A percentile compares a stretch with the other conserved stretches of the same genome.
Conservation (phyloP, 2,797 vertebrate species). For the Hoplostethus atlanticus region DNA sequence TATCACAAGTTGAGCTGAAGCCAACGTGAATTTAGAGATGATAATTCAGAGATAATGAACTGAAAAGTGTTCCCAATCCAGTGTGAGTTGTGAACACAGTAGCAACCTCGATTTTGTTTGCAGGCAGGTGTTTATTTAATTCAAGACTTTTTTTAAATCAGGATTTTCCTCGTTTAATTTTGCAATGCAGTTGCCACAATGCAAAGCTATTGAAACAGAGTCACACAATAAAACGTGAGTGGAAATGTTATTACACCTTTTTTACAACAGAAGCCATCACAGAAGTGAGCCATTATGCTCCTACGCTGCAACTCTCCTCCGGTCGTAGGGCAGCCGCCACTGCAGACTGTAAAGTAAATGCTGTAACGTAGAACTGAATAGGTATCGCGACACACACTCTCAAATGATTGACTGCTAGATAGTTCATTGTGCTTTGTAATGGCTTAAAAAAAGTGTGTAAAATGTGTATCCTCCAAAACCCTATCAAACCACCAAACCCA, state of each 20-base stretch:
- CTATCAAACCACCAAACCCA: too few relatives aligned
- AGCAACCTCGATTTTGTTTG: slow-evolving; percentile 50
- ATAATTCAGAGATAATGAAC: slow-evolving; percentile 61
- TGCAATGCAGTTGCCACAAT: slow-evolving; percentile 63
- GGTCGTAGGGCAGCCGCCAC: slow-evolving; percentile 27
- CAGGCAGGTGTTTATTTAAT: slow-evolving; percentile 35
- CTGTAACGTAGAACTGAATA: slow-evolving; percentile 19
- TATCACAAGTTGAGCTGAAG: slow-evolving; percentile 50
- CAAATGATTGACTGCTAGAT: slow-evolving; percentile 20
- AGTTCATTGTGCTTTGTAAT: slow-evolving; percentile 13
- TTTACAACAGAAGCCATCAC: slow-evolving; percentile 31
- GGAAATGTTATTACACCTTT: not conserved
- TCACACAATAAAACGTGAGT: slow-evolving; percentile 10
- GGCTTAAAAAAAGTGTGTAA: not conserved
- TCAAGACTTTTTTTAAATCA: slow-evolving; percentile 51
- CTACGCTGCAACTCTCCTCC: slow-evolving; percentile 19
- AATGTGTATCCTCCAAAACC: not conserved
- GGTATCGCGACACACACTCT: not conserved
- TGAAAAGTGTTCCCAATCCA: slow-evolving; percentile 59
- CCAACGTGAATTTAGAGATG: slow-evolving; percentile 50
- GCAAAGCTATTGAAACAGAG: slow-evolving; percentile 64
- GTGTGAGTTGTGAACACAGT: slow-evolving; percentile 54
- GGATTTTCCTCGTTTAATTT: slow-evolving; percentile 50
- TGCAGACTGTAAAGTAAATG: slow-evolving; percentile 7
- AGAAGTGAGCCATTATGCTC: slow-evolving; percentile 33